Conservation (phyloP, 35 echinoderm and acorn worm genomes). For the Anneissia japonica region DNA sequence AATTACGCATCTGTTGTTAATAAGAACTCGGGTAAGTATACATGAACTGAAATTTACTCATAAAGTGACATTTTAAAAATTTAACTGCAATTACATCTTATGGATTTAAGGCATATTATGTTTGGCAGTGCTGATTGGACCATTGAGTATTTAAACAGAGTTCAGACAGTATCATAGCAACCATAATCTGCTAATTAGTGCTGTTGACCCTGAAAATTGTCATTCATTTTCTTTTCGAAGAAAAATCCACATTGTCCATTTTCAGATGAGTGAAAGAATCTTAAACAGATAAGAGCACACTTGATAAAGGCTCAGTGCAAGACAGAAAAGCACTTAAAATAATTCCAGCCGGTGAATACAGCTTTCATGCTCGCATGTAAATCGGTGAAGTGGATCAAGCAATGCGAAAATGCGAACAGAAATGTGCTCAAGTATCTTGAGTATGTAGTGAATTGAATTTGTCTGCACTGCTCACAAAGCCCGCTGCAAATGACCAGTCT, state of each 20-base stretch:
- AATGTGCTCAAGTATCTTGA: background rate
- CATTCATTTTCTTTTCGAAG: background rate
- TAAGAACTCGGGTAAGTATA: background rate
- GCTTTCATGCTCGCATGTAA: background rate
- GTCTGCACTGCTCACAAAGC: background rate
- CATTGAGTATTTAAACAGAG: too few species aligned
- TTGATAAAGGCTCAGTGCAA: background rate
- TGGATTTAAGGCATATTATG: background rate
- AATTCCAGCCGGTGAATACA: background rate
- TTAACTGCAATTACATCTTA: background rate
- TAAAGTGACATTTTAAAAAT: background rate
- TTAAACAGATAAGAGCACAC: background rate
- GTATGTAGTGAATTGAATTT: background rate
- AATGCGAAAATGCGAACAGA: background rate
- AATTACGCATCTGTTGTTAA: background rate
- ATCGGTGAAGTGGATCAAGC: background rate
- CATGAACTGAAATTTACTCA: background rate
- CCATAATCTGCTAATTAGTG: background rate
- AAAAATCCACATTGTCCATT: background rate
- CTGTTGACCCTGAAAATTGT: background rate
- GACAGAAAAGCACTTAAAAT: background rate
- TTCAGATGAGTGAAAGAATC: background rate
- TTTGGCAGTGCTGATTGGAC: background rate
- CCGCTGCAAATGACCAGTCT: background rate
- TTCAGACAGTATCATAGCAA: background rate